Percentiles rank a stretch among this genome's conserved stretches.
Conservation (phyloP, 2,797 vertebrate species). For the Hirundo rustica region DNA sequence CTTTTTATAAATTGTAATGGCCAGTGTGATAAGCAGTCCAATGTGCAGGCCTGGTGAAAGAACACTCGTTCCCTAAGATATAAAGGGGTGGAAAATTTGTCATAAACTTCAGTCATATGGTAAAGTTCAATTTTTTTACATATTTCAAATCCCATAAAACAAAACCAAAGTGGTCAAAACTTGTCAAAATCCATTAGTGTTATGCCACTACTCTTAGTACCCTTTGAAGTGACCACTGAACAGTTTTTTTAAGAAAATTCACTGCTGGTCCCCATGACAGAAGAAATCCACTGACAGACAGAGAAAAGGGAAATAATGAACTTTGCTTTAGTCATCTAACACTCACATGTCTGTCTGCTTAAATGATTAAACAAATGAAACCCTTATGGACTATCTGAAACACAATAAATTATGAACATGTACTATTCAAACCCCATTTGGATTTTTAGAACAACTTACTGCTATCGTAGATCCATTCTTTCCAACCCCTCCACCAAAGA, state of each 20-base stretch:
- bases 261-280: background rate
- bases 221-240: background rate
- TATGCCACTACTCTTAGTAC: background rate
- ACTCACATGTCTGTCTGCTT: background rate
- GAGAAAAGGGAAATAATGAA: background rate
- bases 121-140: background rate
- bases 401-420: background rate
- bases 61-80: slow-evolving; percentile 93
- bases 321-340: background rate
- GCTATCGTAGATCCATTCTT: slow-evolving; percentile 98
- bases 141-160: background rate
- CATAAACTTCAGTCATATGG: background rate
- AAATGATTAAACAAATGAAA: background rate
- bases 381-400: background rate
- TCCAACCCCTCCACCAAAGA: slow-evolving; percentile 93
- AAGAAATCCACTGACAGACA: background rate
- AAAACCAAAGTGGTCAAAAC: background rate
- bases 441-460: slow-evolving; percentile 78
- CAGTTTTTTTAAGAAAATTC: background rate
- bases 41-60: slow-evolving; percentile 92
- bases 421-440: background rate
- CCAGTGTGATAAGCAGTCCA: slow-evolving; percentile 87
- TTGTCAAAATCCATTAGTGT: background rate
- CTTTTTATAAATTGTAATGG: slow-evolving; percentile 95
- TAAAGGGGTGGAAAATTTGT: slow-evolving; percentile 19